Evolutionary conservation across 37 sponge, comb jelly and placozoan species (phyloP).

Genomic region (Halisarca cf. caerulea): DNA sequence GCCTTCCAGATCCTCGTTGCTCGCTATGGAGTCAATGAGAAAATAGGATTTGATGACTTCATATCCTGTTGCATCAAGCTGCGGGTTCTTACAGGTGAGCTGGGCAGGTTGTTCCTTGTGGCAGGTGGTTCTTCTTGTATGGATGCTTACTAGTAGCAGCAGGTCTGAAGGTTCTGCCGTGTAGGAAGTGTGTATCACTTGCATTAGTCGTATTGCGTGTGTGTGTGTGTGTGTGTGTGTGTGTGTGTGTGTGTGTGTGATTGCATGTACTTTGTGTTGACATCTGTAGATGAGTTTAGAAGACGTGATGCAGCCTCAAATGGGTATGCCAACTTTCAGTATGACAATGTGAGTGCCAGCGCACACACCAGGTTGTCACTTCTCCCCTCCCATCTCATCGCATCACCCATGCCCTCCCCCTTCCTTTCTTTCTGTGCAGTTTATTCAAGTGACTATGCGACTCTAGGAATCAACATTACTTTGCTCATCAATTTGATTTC

Average conservation of each 20-base stretch:
- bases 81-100: constrained; percentile 69
- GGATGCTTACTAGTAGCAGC: not conserved
- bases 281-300: constrained; percentile 71
- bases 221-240: too few relatives aligned
- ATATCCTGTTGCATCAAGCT: constrained; percentile 65
- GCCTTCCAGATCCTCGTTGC: constrained; percentile 51
- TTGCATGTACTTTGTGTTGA: too few relatives aligned
- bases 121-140: not conserved
- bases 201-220: too few relatives aligned
- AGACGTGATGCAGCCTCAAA: constrained; percentile 60
- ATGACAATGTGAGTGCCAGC: constrained; percentile 65
- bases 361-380: too few relatives aligned
- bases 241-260: too few relatives aligned
- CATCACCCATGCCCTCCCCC: too few relatives aligned
- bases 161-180: not conserved
- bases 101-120: not conserved
- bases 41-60: constrained; percentile 78
- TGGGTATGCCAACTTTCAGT: constrained; percentile 71
- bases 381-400: too few relatives aligned
- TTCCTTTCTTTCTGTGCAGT: constrained; percentile 20
- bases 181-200: not conserved
- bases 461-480: not conserved
- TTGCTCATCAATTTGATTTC: not conserved
- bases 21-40: constrained; percentile 66
- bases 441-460: constrained; percentile 31